Evolutionary conservation across 2,797 vertebrate species (phyloP).

Genomic region (Arctocebus calabarensis): DNA sequence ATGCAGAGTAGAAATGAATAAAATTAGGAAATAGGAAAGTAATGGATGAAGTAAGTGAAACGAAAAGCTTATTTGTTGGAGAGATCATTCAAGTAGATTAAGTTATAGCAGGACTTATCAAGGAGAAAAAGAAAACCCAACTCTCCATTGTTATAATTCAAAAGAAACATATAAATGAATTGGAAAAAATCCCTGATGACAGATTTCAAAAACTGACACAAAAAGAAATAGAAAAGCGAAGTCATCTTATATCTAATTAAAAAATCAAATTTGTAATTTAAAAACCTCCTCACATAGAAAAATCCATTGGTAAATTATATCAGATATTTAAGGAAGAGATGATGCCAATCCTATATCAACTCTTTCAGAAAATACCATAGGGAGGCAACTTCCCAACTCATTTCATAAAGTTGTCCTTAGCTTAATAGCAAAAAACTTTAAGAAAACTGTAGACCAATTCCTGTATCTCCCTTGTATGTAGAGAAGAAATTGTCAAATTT

Average conservation of each 20-base stretch:
- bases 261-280: not conserved
- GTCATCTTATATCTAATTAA: not conserved
- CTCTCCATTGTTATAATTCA: slow-evolving; percentile 13
- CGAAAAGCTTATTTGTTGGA: not conserved
- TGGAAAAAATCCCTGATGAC: not conserved
- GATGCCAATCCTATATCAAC: not conserved
- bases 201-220: not conserved
- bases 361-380: not conserved
- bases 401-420: not conserved
- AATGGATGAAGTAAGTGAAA: not conserved
- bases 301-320: slow-evolving; percentile 6
- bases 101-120: not conserved
- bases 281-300: not conserved
- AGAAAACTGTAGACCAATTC: not conserved
- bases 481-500: not conserved
- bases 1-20: slow-evolving; percentile 25
- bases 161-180: not conserved
- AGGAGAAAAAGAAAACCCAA: not conserved
- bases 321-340: not conserved
- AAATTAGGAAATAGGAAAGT: slow-evolving; percentile 29
- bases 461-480: not conserved
- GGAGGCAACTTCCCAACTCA: not conserved
- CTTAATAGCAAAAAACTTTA: not conserved
- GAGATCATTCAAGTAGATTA: not conserved
- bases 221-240: not conserved